Evolutionary conservation across 2,797 vertebrate genomes (phyloP).

Genomic region (Cichlasoma orientale): DNA sequence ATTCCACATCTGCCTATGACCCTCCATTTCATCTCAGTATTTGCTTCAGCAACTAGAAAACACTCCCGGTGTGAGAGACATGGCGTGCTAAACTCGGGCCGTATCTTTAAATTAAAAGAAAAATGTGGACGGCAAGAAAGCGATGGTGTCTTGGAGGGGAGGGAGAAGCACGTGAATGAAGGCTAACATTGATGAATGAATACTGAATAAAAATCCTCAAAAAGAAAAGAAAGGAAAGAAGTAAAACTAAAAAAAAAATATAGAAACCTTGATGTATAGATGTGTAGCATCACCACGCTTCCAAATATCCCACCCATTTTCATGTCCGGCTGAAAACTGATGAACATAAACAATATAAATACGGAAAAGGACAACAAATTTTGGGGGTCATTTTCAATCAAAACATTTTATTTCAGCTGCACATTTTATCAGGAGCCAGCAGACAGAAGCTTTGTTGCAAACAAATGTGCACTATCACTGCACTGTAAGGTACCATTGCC

Average conservation of each 20-base stretch:
- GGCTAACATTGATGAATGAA: constrained; percentile 41
- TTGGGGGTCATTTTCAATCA: background rate
- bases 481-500: background rate
- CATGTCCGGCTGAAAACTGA: constrained; percentile 6
- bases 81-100: background rate
- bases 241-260: constrained; percentile 10
- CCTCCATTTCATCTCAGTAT: constrained; percentile 13
- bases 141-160: constrained; percentile 11
- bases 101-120: constrained; percentile 15
- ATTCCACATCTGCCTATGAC: background rate
- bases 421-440: accelerated
- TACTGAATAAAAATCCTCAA: background rate
- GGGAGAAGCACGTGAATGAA: background rate
- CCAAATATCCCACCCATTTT: background rate
- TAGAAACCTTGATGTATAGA: background rate
- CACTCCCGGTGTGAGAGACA: background rate
- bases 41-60: constrained; percentile 28
- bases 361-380: background rate
- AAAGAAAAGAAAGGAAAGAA: background rate
- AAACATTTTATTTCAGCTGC: accelerated
- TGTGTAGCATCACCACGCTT: background rate
- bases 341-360: constrained; percentile 4
- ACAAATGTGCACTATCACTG: background rate
- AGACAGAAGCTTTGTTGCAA: background rate
- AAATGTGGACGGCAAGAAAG: constrained; percentile 2